Percentiles rank a stretch among this genome's conserved stretches.
Evolutionary conservation across 2,797 vertebrate genomes (phyloP).

Genomic region (Heliangelus exortis): DNA sequence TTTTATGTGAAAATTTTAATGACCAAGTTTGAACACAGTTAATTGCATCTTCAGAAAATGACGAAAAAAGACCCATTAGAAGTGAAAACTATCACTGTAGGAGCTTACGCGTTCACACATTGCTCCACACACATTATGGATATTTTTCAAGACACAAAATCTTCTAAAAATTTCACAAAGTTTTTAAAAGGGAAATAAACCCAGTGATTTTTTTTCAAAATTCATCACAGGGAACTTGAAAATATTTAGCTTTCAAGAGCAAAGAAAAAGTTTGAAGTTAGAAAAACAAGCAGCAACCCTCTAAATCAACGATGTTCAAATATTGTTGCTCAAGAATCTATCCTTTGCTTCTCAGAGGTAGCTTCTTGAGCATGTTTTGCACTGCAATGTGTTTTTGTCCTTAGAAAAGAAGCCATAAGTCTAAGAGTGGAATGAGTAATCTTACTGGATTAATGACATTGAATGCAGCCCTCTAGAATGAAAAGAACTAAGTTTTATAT

Average conservation of each 20-base stretch:
- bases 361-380: background rate
- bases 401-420: background rate
- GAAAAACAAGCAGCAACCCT: background rate
- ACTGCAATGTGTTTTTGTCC: background rate
- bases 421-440: background rate
- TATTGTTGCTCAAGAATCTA: background rate
- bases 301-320: background rate
- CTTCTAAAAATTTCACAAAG: too few relatives aligned
- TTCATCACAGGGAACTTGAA: background rate
- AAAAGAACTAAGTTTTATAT: background rate
- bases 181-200: background rate
- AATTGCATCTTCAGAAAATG: background rate
- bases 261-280: background rate
- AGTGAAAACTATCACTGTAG: background rate
- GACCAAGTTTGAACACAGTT: background rate
- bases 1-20: background rate
- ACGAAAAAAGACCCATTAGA: background rate
- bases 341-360: background rate
- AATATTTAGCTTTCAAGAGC: background rate
- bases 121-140: background rate
- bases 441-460: background rate
- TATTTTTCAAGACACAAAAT: background rate
- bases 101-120: background rate
- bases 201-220: background rate
- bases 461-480: background rate